Evolutionary conservation across 2,113 vertebrate species (phyloP), one percentile per base, ranked within the genome.

Genomic region (Poecilia latipinna): DNA sequence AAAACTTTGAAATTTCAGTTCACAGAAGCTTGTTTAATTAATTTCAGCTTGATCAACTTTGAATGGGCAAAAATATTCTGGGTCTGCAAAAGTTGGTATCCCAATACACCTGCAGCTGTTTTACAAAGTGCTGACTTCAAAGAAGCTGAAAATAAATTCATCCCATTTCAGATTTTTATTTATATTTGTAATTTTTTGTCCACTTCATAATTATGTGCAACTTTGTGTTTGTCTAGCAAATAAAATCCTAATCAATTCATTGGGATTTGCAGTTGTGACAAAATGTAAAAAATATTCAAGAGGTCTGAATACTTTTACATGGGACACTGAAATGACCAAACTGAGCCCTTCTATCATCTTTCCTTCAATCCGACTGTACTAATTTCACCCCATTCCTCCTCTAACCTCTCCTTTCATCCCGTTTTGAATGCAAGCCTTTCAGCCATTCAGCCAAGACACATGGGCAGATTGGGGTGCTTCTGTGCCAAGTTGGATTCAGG

Each of bases 401-500:
- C 35, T 39, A 72, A 62, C 48, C 12, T 61, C 31, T 61, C 67
- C 29, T 35, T 61, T 72, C 22, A 74, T 74, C 22, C 61, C 39
- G 17, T 62, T 61, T 75, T 78, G 75, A 78, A 77, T 79, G 66
- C 1, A 0, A 39, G 63, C 4, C 71, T 61, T 80, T 88, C 72
- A 78, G 44, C 54, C 61, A 37, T 44, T 68, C 79, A 28, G 48
- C 76, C 51, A 26, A 82, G 73, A 72, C 77, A 68, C 84, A 57
- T 2, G 37, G 72, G 70, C 75, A 80, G 85, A 90, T 42, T 62
- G 78, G 68, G 72, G 73, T 68, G 63, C 63, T 68, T 83, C 73
- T 1, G 22, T 88, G 80, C 86, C 90, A 88, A 88, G 80, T 44
- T 63, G 72, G 62, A 80, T 79, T 86, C 87, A 84, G 88, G 84